A percentile compares a stretch with the other conserved stretches of the same genome.
phyloP scores from a whole-genome alignment of 2,888 invertebrate genomes.

The Hylaea fasciaria region DNA sequence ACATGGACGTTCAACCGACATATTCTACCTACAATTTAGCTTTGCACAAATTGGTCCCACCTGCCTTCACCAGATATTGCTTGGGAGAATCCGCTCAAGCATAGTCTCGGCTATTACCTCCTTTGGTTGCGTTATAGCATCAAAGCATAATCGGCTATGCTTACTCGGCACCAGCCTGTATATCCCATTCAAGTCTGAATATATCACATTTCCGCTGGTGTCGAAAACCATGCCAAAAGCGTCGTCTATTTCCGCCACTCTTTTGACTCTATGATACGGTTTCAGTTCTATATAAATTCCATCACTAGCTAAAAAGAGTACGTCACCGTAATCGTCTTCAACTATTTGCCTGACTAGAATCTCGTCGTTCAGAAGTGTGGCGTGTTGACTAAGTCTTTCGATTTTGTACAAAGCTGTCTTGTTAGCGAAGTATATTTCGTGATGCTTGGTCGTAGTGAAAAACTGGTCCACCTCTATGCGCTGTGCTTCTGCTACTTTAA shows the following conservation, averaged over 20 bases:
- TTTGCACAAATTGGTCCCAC: too few relatives aligned
- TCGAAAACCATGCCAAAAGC: slow-evolving; percentile 71
- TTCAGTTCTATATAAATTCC: slow-evolving; percentile 72
- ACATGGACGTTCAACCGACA: too few relatives aligned
- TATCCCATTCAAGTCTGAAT: slow-evolving; percentile 64
- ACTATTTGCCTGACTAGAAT: slow-evolving; percentile 63
- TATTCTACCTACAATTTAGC: too few relatives aligned
- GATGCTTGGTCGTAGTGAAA: slow-evolving; percentile 61
- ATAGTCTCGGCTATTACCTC: slow-evolving; percentile 4
- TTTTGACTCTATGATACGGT: slow-evolving; percentile 58
- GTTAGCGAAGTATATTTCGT: slow-evolving; percentile 69
- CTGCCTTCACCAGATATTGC: neutral
- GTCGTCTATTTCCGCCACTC: slow-evolving; percentile 58
- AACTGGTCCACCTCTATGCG: slow-evolving; percentile 69
- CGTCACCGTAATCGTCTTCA: slow-evolving; percentile 70
- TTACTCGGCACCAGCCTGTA: slow-evolving; percentile 62
- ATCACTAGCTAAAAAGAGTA: slow-evolving; percentile 63
- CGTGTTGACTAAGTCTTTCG: slow-evolving; percentile 47
- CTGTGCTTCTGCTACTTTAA: slow-evolving; percentile 62
- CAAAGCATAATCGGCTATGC: slow-evolving; percentile 49
- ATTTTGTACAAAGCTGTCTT: slow-evolving; percentile 75
- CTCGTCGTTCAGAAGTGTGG: slow-evolving; percentile 60
- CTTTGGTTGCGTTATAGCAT: slow-evolving; percentile 39
- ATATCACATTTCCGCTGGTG: slow-evolving; percentile 65
- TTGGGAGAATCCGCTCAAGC: neutral